Evolutionary conservation across 1,140 invertebrate species (phyloP), one percentile per base, ranked within the genome.

Genomic region (Bacillus rossius): DNA sequence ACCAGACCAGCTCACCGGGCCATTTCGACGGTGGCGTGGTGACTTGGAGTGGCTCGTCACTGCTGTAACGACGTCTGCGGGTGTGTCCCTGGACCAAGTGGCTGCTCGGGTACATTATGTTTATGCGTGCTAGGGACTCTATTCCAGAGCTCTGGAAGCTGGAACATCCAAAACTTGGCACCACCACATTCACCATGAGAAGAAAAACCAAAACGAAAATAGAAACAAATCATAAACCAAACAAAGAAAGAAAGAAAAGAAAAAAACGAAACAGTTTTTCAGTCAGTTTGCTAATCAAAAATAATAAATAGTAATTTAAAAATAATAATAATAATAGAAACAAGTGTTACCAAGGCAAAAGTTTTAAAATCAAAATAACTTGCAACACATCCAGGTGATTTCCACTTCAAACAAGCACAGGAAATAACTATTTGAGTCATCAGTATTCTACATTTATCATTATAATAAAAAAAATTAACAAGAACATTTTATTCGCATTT

Each of bases 21-120:
- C 86, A 88, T 71, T 86, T 86, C n/a, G 75, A 72, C 2, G 86
- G 85, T 20, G 72, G 65, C 3, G 84, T 84, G 38, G 79, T 83
- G 4, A 84, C 75, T 34, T 75, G 72, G 42, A 71, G 49, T 14
- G 73, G 69, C 55, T 78, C 74, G 49, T 75, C 74, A 49, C 69
- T 73, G 42, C 71, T 74, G 34, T 74, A 74, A 20, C 75, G 68
- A 37, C 75, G 66, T 55, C 75, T 61, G 48, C 76, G 55, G 58
- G 70, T 57, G 48, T 76, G 66, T 42, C 66, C 65, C n/a, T 71
- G 70, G 20, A 75, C 73, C 3, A 76, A 61, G 60, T 77, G 67
- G 63, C 70, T 72, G 67, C 67, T 64, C 50, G 65, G 61, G 61
- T 65, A 20, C 63, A 68, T 19, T 60, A 71, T 66, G 48, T 65